phyloP scores from a whole-genome alignment of 92 coral and sea anemone genomes.

The Porites cylindrica region DNA sequence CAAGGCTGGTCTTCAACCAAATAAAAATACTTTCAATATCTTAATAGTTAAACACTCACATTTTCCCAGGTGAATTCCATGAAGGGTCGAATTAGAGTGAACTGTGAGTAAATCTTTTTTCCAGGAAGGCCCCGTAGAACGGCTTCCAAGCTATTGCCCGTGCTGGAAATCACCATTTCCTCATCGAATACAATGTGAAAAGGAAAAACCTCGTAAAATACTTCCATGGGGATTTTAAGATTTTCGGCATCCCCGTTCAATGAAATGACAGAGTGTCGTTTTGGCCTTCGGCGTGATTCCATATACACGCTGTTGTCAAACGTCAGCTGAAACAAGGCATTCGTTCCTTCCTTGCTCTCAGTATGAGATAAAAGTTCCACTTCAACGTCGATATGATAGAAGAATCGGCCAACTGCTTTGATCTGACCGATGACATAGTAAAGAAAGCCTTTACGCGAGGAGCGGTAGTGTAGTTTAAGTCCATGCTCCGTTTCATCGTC shows the following conservation, averaged over 20 bases:
- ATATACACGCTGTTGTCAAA: constrained; percentile 87
- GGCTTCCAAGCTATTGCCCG: constrained; percentile 78
- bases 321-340: constrained; percentile 66
- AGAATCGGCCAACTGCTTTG: constrained; percentile 81
- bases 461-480: constrained; percentile 84
- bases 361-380: constrained; percentile 76
- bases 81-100: constrained; percentile 81
- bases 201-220: constrained; percentile 89
- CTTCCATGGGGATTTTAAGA: constrained; percentile 82
- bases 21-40: not conserved
- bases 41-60: constrained; percentile 52
- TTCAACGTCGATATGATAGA: constrained; percentile 78
- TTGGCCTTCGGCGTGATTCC: constrained; percentile 75
- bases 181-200: constrained; percentile 86
- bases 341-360: constrained; percentile 76
- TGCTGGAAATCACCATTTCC: constrained; percentile 81
- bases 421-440: constrained; percentile 85
- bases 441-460: constrained; percentile 83
- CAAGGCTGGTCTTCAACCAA: no score
- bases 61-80: constrained; percentile 88
- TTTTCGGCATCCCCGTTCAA: constrained; percentile 75
- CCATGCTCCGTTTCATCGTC: constrained; percentile 86
- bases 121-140: constrained; percentile 71
- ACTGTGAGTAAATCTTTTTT: constrained; percentile 62
- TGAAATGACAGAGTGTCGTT: constrained; percentile 86